Base-by-base conservation (phyloP, 2,888 invertebrate species). In the Rhopalosiphum nymphaeae region DNA sequence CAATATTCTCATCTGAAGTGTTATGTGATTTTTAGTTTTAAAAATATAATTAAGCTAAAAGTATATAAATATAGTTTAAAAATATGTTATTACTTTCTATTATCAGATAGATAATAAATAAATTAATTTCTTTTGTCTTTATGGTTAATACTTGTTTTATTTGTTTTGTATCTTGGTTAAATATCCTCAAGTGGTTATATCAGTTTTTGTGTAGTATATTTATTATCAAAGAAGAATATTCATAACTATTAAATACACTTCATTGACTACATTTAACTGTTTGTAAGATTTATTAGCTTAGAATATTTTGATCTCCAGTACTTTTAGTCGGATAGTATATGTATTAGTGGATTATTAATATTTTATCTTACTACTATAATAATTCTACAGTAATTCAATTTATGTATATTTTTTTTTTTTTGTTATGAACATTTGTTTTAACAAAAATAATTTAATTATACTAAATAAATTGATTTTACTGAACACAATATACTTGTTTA, bases 21-120 rank as follows among this genome's bases (percentile, higher is more conserved):
- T 93, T 93, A 93, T 93, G 93, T 93, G 93, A 93, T 93, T 93
- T 90, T 93, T 93, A 93, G 93, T 90, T 89, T 93, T 93, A 16
- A 93, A 90, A 89, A 46, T 89, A 84, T 93, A 78, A 84, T 85
- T 93, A 85, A 93, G 85, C n/a, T 90, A 93, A 93, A 92, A 56
- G 53, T 84, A 44, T 84, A 56, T 84, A n/a, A 53, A 56, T 93
- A 93, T 89, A 93, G 46, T 89, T 61, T 89, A 93, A 93, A 57
- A 61, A 89, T 67, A 78, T 93, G 57, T 89, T 89, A 89, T 93
- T 88, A 67, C 53, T 42, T 92, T 56, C 67, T 88, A 92, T 92
- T 88, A 92, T 88, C 92, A 44, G 21, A 78, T 89, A 25, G 92
- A 93, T 93, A 93, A 93, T 89, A 93, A 93, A 89, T 88, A 61